These are phyloP conservation scores for Ptyas mucosa DNA, from an alignment of 2,113 vertebrate genomes.

Conservation along the genomic window DNA sequence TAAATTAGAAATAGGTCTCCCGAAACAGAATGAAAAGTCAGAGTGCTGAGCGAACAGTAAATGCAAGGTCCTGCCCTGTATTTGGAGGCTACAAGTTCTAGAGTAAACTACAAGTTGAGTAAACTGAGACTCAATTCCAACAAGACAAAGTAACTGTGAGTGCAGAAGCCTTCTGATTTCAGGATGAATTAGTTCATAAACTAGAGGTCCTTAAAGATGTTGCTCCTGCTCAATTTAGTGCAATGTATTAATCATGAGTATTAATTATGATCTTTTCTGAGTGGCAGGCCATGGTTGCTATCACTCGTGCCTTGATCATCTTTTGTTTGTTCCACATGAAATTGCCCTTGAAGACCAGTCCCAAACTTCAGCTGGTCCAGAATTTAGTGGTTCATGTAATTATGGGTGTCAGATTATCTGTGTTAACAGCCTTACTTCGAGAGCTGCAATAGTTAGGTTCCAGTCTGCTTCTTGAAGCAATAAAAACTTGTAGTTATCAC, in stretches of 20 bases:
- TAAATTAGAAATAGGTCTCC: background rate
- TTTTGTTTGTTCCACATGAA: background rate
- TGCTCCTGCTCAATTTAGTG: background rate
- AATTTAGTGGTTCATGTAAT: background rate
- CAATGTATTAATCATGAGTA: background rate
- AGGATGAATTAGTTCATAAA: background rate
- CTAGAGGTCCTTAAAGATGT: background rate
- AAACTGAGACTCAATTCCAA: background rate
- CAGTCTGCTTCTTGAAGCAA: background rate
- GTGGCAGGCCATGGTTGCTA: background rate
- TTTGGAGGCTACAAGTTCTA: background rate
- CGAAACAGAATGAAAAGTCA: background rate
- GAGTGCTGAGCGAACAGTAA: background rate
- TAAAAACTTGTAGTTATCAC: background rate
- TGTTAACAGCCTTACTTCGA: background rate
- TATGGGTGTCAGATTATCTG: background rate
- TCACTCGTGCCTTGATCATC: background rate
- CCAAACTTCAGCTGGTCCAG: background rate
- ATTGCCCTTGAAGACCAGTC: background rate
- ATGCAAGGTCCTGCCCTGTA: background rate
- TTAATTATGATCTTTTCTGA: background rate
- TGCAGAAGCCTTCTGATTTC: background rate
- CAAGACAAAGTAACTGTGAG: background rate
- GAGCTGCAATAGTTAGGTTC: background rate
- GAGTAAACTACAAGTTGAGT: background rate